Evolutionary conservation across 2,113 vertebrate species (phyloP).

Genomic region (Entosphenus tridentatus): DNA sequence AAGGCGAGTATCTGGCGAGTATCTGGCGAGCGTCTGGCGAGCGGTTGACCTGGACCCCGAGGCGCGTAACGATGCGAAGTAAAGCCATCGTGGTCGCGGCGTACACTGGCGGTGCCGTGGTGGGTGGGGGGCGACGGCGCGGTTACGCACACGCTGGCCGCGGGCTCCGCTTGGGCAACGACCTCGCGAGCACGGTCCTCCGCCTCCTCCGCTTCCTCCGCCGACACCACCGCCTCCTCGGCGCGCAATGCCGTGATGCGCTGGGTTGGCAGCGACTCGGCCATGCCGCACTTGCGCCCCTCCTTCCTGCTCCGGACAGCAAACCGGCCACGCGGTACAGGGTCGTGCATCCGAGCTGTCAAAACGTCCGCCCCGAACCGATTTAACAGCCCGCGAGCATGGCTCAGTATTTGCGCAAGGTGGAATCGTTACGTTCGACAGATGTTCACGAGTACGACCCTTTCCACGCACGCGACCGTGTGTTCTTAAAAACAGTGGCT

Average conservation of each 20-base stretch:
- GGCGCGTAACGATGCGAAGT: neutral
- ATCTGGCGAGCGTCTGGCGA: neutral
- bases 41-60: neutral
- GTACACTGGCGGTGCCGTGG: neutral
- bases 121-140: neutral
- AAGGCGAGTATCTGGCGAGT: too few species aligned
- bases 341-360: too few species aligned
- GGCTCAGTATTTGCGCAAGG: too few species aligned
- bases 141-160: slow-evolving; percentile 33
- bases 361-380: too few species aligned
- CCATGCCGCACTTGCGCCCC: slow-evolving; percentile 63
- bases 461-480: too few species aligned
- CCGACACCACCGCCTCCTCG: slow-evolving; percentile 38
- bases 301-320: slow-evolving; percentile 37
- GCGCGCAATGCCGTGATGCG: slow-evolving; percentile 61
- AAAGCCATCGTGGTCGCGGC: neutral
- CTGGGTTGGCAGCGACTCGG: slow-evolving; percentile 53
- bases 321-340: too few species aligned
- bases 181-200: slow-evolving; percentile 39
- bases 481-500: too few species aligned
- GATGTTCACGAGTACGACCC: too few species aligned
- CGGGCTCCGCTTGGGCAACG: slow-evolving; percentile 29
- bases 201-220: slow-evolving; percentile 25
- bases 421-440: too few species aligned
- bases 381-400: too few species aligned